These are phyloP conservation scores for Oryctolagus cuniculus DNA, from an alignment of 2,113 vertebrate species.

Conservation along the genomic window DNA sequence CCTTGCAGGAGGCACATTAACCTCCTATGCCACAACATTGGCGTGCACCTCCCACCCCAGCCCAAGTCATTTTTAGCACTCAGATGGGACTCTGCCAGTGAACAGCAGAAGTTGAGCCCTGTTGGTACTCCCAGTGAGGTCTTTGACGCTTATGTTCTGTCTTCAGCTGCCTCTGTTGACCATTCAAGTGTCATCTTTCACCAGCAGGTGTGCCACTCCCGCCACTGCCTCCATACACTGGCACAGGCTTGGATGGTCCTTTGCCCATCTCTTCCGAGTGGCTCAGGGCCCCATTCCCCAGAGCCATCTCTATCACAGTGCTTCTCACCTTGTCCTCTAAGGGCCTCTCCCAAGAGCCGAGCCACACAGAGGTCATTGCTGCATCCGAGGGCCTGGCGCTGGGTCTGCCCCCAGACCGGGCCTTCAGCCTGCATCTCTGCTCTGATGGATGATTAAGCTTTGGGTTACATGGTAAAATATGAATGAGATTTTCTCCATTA, in stretches of 20 bases:
- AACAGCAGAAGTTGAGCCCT: neutral
- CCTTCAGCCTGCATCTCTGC: neutral
- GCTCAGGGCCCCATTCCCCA: too few species aligned
- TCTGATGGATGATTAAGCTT: neutral
- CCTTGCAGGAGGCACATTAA: too few species aligned
- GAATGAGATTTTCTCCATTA: slow-evolving; percentile 56
- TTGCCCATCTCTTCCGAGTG: neutral
- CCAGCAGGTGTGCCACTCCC: accelerated
- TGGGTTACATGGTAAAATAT: neutral
- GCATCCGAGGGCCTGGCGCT: neutral
- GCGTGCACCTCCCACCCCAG: too few species aligned
- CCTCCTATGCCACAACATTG: too few species aligned
- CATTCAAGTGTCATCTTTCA: neutral
- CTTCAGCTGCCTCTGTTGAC: neutral
- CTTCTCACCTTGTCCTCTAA: neutral
- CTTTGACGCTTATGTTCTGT: neutral
- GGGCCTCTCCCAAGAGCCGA: neutral
- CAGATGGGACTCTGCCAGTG: neutral
- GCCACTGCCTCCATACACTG: neutral
- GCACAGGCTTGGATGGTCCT: too few species aligned
- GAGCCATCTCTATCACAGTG: accelerated
- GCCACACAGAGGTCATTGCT: accelerated
- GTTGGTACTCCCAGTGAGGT: neutral
- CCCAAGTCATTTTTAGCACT: neutral
- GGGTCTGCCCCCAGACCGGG: neutral